Evolutionary conservation across 2,797 vertebrate genomes (phyloP).

Genomic region (Carduelis carduelis): DNA sequence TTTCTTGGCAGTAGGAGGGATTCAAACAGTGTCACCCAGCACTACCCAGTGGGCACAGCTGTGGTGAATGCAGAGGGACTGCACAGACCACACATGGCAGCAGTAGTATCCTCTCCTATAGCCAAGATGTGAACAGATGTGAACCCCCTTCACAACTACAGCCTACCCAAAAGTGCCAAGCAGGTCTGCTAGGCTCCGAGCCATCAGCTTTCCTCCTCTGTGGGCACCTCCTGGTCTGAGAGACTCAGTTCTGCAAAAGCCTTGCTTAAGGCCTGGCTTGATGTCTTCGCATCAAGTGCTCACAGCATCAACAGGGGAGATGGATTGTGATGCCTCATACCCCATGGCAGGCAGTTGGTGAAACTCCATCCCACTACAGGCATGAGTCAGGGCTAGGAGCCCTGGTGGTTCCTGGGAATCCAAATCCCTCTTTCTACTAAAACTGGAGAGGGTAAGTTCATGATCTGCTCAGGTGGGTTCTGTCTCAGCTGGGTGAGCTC

Average conservation of each 20-base stretch:
- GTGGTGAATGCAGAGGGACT: neutral
- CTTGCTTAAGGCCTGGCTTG: neutral
- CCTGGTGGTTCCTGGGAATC: neutral
- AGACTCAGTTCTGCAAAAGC: neutral
- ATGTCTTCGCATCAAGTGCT: neutral
- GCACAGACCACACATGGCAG: rapidly evolving
- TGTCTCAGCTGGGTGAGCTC: neutral
- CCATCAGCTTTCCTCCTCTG: neutral
- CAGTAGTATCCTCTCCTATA: neutral
- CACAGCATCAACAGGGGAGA: neutral
- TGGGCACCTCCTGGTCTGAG: neutral
- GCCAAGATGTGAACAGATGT: neutral
- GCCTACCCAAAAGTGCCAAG: neutral
- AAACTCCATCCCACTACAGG: neutral
- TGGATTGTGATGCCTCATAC: neutral
- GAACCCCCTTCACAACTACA: neutral
- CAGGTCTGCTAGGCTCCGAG: neutral
- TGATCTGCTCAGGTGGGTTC: neutral
- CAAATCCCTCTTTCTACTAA: neutral
- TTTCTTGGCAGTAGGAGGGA: neutral
- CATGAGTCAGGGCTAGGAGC: neutral
- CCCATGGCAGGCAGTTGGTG: neutral
- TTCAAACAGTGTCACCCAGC: neutral
- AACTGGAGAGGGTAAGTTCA: neutral
- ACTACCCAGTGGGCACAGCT: neutral